These are phyloP conservation scores for Cettia cetti DNA, from an alignment of 2,113 vertebrate genomes.

Conservation along the genomic window DNA sequence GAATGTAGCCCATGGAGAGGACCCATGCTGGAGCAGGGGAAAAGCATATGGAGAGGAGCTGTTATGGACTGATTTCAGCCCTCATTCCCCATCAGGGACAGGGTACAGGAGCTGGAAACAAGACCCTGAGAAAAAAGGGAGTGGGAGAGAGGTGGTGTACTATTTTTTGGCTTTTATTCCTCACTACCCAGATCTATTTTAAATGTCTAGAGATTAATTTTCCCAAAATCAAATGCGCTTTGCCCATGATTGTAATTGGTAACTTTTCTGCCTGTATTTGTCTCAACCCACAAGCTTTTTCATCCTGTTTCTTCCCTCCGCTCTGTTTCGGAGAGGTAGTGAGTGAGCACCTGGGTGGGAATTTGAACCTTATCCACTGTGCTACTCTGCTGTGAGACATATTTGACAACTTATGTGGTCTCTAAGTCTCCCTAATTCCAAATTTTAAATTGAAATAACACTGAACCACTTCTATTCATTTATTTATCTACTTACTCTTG, in stretches of 20 bases:
- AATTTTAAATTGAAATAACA: background rate
- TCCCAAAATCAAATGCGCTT: background rate
- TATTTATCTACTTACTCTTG: background rate
- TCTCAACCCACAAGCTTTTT: background rate
- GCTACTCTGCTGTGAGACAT: background rate
- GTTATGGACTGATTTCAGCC: background rate
- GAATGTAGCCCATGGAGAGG: background rate
- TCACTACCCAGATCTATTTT: background rate
- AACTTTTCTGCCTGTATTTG: background rate
- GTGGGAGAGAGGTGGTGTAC: fast-evolving
- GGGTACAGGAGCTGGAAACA: background rate
- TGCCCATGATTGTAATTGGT: background rate
- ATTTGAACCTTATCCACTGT: background rate
- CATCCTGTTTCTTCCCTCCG: background rate
- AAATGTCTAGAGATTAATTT: background rate
- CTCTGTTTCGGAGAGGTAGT: background rate
- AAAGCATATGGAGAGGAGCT: background rate
- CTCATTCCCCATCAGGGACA: fast-evolving
- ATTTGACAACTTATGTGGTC: background rate
- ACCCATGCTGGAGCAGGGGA: background rate
- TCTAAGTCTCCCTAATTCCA: background rate
- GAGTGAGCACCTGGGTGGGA: background rate
- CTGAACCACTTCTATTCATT: background rate
- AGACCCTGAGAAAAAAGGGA: background rate
- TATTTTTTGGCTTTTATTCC: background rate